These are phyloP conservation scores for Opisthocomus hoazin DNA, from an alignment of 2,113 vertebrate genomes.

Conservation along the genomic window DNA sequence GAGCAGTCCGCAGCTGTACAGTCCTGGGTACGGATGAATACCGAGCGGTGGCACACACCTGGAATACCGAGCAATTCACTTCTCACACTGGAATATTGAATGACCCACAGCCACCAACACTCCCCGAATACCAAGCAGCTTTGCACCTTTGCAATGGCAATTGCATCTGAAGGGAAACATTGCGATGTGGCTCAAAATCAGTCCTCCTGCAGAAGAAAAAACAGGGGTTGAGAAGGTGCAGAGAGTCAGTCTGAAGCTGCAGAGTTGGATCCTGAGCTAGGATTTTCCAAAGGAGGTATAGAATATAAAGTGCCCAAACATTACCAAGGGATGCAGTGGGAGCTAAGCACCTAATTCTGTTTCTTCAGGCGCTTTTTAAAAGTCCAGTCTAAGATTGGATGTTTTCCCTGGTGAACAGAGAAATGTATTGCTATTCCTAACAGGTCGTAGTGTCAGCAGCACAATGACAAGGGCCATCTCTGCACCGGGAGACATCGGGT, in stretches of 20 bases:
- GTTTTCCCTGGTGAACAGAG: neutral
- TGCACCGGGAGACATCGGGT: neutral
- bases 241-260: neutral
- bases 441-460: neutral
- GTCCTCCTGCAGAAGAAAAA: neutral
- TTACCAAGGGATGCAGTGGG: neutral
- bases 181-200: neutral
- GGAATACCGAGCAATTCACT: neutral
- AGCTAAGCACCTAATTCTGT: neutral
- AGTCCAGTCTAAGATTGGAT: neutral
- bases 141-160: slow-evolving; percentile 3
- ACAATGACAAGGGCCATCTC: neutral
- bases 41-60: neutral
- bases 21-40: neutral
- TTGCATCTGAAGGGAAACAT: neutral
- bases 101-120: slow-evolving; percentile 39
- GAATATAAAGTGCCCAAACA: neutral
- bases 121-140: slow-evolving; percentile 46
- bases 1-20: neutral
- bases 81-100: slow-evolving; percentile 19
- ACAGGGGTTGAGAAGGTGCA: neutral
- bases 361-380: neutral
- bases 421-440: neutral
- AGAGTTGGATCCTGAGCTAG: neutral
- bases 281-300: neutral